Evolutionary conservation across 2,797 vertebrate species (phyloP).

Genomic region (Xerus rutilus): DNA sequence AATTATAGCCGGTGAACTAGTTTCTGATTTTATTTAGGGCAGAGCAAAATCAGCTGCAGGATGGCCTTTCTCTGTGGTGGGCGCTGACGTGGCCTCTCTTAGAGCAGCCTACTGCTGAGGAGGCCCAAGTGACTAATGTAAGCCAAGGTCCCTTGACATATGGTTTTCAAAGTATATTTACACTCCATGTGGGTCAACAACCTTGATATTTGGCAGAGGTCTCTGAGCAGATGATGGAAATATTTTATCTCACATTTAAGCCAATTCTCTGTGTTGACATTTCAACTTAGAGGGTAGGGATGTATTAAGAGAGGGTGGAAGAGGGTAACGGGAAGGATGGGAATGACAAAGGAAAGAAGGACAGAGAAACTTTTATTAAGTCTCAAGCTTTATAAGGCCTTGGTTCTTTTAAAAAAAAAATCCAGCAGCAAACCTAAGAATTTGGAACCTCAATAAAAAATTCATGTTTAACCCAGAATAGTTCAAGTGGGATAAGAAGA

Average conservation of each 20-base stretch:
- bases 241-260: slow-evolving; percentile 71
- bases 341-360: neutral
- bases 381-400: slow-evolving; percentile 28
- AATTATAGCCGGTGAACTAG: slow-evolving; percentile 46
- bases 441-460: slow-evolving; percentile 64
- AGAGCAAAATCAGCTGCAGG: slow-evolving; percentile 23
- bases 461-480: slow-evolving; percentile 65
- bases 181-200: slow-evolving; percentile 70
- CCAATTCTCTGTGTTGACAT: slow-evolving; percentile 63
- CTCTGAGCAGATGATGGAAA: slow-evolving; percentile 79
- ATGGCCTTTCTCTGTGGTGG: neutral
- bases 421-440: slow-evolving; percentile 58
- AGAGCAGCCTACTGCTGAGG: slow-evolving; percentile 51
- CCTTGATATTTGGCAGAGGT: slow-evolving; percentile 77
- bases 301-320: neutral
- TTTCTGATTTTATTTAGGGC: slow-evolving; percentile 70
- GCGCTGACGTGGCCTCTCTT: slow-evolving; percentile 18
- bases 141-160: slow-evolving; percentile 10
- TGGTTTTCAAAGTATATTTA: slow-evolving; percentile 82
- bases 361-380: neutral
- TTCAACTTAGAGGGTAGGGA: slow-evolving; percentile 36
- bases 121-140: slow-evolving; percentile 57
- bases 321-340: neutral
- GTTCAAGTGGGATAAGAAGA: slow-evolving; percentile 24
- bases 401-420: slow-evolving; percentile 25